A percentile compares a stretch with the other conserved stretches of the same genome.
Conservation (phyloP, 2,888 invertebrate genomes). For the Nipponacmea schrenckii region DNA sequence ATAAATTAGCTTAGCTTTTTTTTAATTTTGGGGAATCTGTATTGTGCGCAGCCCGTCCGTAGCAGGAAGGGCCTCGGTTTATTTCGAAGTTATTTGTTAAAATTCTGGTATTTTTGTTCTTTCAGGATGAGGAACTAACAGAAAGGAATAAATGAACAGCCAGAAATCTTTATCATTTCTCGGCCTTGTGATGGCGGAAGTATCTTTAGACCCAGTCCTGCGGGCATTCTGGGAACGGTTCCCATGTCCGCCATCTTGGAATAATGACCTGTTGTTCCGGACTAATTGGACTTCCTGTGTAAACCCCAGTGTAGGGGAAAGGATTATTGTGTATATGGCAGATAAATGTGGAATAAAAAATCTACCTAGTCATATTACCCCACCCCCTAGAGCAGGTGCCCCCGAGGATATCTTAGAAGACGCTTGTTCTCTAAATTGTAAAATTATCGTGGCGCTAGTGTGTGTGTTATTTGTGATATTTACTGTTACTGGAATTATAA, state of each 20-base stretch:
- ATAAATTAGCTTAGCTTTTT: too few relatives aligned
- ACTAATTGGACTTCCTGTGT: conserved; percentile 42
- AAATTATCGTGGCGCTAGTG: conserved; percentile 32
- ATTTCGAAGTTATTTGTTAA: neutral
- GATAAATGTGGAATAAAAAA: conserved; percentile 38
- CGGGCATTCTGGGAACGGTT: conserved; percentile 39
- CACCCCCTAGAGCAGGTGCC: conserved; percentile 1
- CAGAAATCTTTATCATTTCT: conserved; percentile 15
- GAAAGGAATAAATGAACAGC: neutral
- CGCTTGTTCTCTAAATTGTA: conserved; percentile 31
- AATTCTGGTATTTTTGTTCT: neutral
- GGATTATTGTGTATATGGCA: conserved; percentile 36
- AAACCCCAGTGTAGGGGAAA: conserved; percentile 33
- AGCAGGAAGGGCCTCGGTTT: too few relatives aligned
- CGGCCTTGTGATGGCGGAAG: conserved; percentile 23
- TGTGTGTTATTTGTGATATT: conserved; percentile 30
- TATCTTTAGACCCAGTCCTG: conserved; percentile 33
- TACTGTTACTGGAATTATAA: conserved; percentile 28
- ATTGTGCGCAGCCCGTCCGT: too few relatives aligned
- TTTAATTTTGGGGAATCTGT: too few relatives aligned
- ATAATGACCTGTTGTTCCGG: conserved; percentile 32
- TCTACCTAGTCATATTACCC: conserved; percentile 21
- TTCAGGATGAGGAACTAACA: neutral
- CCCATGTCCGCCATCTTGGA: conserved; percentile 44
- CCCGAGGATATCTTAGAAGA: conserved; percentile 15